Percentiles rank a stretch among this genome's conserved stretches.
Evolutionary conservation across 2,797 vertebrate genomes (phyloP).

Genomic region (Lepilemur septentrionalis): DNA sequence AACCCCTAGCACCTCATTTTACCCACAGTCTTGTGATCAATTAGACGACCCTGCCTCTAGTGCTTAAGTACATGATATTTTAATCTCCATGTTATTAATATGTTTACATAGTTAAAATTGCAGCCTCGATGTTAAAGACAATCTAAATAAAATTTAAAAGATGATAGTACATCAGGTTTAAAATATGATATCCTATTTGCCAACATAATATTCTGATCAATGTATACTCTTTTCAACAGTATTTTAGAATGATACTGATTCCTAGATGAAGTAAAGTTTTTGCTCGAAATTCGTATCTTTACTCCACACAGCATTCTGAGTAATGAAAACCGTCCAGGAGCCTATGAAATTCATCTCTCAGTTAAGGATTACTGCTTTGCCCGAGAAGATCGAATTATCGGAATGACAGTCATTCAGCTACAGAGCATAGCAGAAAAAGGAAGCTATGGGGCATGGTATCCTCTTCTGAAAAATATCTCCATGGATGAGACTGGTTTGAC

Average conservation of each 20-base stretch:
- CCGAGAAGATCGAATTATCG: slow-evolving; percentile 94
- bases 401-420: slow-evolving; percentile 96
- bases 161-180: neutral
- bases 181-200: neutral
- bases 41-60: neutral
- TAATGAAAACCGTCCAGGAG: slow-evolving; percentile 91
- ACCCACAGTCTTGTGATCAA: neutral
- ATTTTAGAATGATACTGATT: neutral
- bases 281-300: slow-evolving; percentile 52
- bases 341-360: slow-evolving; percentile 95
- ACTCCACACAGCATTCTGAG: slow-evolving; percentile 89
- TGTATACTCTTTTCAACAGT: slow-evolving; percentile 17
- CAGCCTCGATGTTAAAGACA: neutral
- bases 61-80: neutral
- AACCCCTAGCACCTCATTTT: neutral
- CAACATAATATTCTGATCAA: neutral
- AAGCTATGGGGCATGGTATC: slow-evolving; percentile 91
- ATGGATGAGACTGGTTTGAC: slow-evolving; percentile 96
- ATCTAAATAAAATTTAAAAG: neutral
- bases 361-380: slow-evolving; percentile 99
- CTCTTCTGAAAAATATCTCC: slow-evolving; percentile 90
- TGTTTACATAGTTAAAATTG: neutral
- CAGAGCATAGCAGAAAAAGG: slow-evolving; percentile 90
- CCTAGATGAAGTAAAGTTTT: neutral
- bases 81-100: neutral